Evolutionary conservation across 2,888 invertebrate genomes (phyloP).

Genomic region (Operophtera brumata): DNA sequence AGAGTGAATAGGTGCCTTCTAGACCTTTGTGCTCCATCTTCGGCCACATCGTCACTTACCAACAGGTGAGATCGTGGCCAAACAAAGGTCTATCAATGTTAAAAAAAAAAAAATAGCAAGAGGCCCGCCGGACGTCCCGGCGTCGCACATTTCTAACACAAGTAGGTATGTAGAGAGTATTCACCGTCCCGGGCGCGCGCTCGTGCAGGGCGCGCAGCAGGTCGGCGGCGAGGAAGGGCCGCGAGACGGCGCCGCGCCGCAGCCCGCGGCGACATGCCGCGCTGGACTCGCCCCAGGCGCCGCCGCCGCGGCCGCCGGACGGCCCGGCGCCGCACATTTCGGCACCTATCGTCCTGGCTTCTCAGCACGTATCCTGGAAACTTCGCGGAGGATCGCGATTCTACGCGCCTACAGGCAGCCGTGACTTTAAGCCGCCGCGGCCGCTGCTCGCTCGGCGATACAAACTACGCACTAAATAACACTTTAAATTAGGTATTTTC

Average conservation of each 20-base stretch:
- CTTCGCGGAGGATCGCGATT: too few relatives aligned
- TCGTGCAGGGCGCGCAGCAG: constrained; percentile 44
- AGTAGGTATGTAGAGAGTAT: background rate
- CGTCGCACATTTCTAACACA: too few relatives aligned
- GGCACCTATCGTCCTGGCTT: background rate
- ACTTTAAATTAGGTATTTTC: background rate
- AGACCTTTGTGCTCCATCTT: too few relatives aligned
- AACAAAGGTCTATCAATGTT: too few relatives aligned
- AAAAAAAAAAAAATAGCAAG: too few relatives aligned
- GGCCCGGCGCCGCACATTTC: background rate
- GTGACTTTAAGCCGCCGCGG: too few relatives aligned
- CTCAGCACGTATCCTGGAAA: background rate
- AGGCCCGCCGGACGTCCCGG: too few relatives aligned
- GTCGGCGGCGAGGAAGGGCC: constrained; percentile 42
- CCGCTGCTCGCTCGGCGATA: background rate
- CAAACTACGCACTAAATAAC: background rate
- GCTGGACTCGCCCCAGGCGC: constrained; percentile 28
- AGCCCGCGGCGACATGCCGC: constrained; percentile 54
- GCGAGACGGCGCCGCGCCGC: constrained; percentile 48
- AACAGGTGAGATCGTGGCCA: too few relatives aligned
- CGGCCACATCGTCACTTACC: too few relatives aligned
- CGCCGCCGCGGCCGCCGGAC: constrained; percentile 15
- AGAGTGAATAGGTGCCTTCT: too few relatives aligned
- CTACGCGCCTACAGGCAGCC: too few relatives aligned
- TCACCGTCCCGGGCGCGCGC: constrained; percentile 15